phyloP scores from a whole-genome alignment of 2,888 invertebrate genomes.

The Polyommatus iphigenia region DNA sequence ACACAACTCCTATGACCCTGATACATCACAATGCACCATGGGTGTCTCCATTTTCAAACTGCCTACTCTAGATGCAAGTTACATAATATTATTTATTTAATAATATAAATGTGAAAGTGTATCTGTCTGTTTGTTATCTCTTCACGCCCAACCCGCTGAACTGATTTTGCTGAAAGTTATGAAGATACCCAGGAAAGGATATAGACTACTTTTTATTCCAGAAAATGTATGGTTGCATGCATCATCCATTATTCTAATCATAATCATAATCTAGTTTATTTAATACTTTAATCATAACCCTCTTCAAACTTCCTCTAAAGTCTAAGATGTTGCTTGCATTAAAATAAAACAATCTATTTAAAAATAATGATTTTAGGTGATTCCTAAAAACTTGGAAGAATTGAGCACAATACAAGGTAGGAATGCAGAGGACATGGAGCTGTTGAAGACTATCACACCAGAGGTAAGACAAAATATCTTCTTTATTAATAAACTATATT shows the following conservation, averaged over 20 bases:
- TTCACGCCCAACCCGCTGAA: too few relatives aligned
- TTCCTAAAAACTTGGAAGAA: slow-evolving; percentile 72
- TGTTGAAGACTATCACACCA: slow-evolving; percentile 61
- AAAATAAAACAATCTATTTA: too few relatives aligned
- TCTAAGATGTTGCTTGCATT: not conserved
- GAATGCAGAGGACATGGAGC: slow-evolving; percentile 68
- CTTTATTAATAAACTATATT: not conserved
- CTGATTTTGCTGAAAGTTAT: too few relatives aligned
- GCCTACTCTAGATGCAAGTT: slow-evolving; percentile 69
- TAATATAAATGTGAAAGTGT: too few relatives aligned
- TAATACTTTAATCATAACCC: not conserved
- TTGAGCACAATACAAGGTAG: slow-evolving; percentile 66
- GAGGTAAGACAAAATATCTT: slow-evolving; percentile 50
- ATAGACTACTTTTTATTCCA: too few relatives aligned
- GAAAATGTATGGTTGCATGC: too few relatives aligned
- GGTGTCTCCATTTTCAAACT: slow-evolving; percentile 82
- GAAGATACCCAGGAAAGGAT: too few relatives aligned
- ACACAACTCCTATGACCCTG: slow-evolving; percentile 89
- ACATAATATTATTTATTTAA: slow-evolving; percentile 12
- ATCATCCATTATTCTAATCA: too few relatives aligned
- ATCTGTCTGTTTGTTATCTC: too few relatives aligned
- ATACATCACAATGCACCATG: slow-evolving; percentile 80
- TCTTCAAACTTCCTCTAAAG: not conserved
- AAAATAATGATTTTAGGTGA: slow-evolving; percentile 55
- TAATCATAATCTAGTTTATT: too few relatives aligned